Percentiles rank a stretch among this genome's conserved stretches.
Evolutionary conservation across 2,888 invertebrate genomes (phyloP).

Genomic region (Digitonthophagus gazella): DNA sequence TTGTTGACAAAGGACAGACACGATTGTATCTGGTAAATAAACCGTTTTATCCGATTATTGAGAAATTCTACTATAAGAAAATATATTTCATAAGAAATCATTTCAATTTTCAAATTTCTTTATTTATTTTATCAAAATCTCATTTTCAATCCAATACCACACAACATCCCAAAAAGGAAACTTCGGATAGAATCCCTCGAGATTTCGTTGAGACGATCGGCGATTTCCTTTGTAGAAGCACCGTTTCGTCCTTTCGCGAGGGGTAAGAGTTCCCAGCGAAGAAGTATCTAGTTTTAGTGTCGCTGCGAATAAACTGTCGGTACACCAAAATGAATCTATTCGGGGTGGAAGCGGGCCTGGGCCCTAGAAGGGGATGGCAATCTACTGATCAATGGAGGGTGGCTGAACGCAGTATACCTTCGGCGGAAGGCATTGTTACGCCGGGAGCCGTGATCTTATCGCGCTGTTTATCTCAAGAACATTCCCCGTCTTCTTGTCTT

Average conservation of each 20-base stretch:
- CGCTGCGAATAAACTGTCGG: neutral
- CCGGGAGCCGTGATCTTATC: neutral
- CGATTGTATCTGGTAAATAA: too few relatives aligned
- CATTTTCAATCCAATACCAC: neutral
- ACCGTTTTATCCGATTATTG: neutral
- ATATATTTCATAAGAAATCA: too few relatives aligned
- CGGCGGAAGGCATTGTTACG: neutral
- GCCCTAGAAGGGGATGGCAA: too few relatives aligned
- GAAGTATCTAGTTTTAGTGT: neutral
- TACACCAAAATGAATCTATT: neutral
- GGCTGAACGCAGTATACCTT: neutral
- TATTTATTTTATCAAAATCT: neutral
- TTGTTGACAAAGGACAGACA: neutral
- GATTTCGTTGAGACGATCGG: neutral
- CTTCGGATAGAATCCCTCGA: too few relatives aligned
- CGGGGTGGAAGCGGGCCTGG: neutral
- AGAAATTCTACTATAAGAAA: too few relatives aligned
- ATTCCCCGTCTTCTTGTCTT: too few relatives aligned
- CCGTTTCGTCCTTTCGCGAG: slow-evolving; percentile 19
- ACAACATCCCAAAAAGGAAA: neutral
- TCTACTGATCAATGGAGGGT: neutral
- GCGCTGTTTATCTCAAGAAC: neutral
- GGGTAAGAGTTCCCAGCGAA: slow-evolving; percentile 15
- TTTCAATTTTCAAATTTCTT: too few relatives aligned
- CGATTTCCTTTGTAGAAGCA: neutral